These are phyloP conservation scores for Chlamydotis undulata DNA, from an alignment of 2,113 vertebrate genomes.

Conservation along the genomic window DNA sequence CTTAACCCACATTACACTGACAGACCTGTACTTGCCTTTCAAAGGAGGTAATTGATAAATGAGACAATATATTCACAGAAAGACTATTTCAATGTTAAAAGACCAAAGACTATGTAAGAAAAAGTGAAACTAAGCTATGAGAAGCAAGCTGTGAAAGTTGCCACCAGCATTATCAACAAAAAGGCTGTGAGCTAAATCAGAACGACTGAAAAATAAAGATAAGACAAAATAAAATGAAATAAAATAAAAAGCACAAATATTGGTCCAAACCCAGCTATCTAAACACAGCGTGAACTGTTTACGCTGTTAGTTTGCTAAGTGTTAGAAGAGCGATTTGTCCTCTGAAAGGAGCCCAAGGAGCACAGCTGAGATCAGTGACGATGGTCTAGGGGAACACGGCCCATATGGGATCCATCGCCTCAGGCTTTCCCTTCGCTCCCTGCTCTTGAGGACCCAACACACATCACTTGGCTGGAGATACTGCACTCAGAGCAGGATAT, in stretches of 20 bases:
- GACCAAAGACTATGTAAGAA: neutral
- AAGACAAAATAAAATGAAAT: neutral
- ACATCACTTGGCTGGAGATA: neutral
- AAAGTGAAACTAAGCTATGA: neutral
- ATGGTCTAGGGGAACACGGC: neutral
- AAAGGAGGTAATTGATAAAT: neutral
- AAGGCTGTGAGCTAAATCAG: neutral
- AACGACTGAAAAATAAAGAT: neutral
- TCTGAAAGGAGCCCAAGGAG: neutral
- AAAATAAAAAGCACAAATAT: neutral
- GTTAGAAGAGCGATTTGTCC: neutral
- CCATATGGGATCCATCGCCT: neutral
- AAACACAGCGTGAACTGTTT: neutral
- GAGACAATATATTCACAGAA: neutral
- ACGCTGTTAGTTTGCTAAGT: neutral
- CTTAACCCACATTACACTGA: neutral
- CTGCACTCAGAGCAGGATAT: neutral
- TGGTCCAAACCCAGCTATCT: neutral
- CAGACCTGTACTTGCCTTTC: neutral
- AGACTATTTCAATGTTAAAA: neutral
- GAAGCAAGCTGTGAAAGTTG: neutral
- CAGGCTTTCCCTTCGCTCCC: neutral
- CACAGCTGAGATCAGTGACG: neutral
- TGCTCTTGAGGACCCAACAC: neutral
- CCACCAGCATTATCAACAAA: neutral